Evolutionary conservation across 37 sponge, comb jelly and placozoan genomes (phyloP).

Genomic region (Theonella swinhoei): DNA sequence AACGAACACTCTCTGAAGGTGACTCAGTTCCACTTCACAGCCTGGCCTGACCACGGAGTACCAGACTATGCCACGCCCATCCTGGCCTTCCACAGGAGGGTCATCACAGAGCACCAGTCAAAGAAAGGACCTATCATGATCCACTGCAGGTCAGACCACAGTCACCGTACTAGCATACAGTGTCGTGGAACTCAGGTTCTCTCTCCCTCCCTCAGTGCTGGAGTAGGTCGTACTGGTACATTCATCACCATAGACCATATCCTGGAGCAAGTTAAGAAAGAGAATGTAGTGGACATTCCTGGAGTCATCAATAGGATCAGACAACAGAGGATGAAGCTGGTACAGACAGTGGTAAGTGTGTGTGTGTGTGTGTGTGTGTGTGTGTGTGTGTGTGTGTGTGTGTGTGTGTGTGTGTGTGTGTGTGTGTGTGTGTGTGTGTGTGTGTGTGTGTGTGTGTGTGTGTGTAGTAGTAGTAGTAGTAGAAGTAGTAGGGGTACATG

Average conservation of each 20-base stretch:
- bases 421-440: no score
- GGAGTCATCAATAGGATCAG: conserved; percentile 49
- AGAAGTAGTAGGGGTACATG: no score
- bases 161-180: no score
- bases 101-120: conserved; percentile 32
- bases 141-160: conserved; percentile 71
- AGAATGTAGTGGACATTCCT: conserved; percentile 61
- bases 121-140: conserved; percentile 53
- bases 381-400: no score
- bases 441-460: no score
- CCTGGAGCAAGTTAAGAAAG: conserved; percentile 61
- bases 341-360: conserved; percentile 57
- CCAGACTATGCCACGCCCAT: conserved; percentile 71
- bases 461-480: no score
- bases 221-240: conserved; percentile 81
- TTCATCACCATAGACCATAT: conserved; percentile 67
- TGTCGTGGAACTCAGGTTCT: background rate
- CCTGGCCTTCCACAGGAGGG: conserved; percentile 52
- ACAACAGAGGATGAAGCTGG: conserved; percentile 66
- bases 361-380: no score
- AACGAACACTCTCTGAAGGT: conserved; percentile 12
- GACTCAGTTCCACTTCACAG: conserved; percentile 80
- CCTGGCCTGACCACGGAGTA: conserved; percentile 92
- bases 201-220: no score
- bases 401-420: no score